A percentile compares a stretch with the other conserved stretches of the same genome.
phyloP scores from a whole-genome alignment of 30 jellyfish, hydroid and myxozoan species.

The Morbakka virulenta region DNA sequence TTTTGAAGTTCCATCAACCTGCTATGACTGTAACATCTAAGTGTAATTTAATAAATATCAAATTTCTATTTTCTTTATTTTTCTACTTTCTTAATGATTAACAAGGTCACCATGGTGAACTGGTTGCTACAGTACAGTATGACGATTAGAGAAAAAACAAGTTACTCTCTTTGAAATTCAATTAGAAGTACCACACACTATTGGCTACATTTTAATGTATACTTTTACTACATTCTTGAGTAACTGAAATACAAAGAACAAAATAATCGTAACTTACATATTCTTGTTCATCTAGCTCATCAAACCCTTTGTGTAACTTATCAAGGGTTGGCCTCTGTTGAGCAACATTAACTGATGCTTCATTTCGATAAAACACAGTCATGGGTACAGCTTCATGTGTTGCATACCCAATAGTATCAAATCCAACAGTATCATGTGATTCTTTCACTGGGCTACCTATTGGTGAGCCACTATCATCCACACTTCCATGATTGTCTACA shows the following conservation, averaged over 20 bases:
- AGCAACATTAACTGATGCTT: constrained; percentile 70
- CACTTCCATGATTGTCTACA: background rate
- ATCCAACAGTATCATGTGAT: constrained; percentile 22
- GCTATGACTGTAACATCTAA: too few relatives aligned
- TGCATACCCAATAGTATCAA: constrained; percentile 79
- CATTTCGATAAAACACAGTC: constrained; percentile 92
- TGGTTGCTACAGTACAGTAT: too few relatives aligned
- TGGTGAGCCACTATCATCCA: background rate
- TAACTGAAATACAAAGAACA: too few relatives aligned
- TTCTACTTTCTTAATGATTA: too few relatives aligned
- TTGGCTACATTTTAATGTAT: too few relatives aligned
- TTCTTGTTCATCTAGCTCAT: constrained; percentile 52
- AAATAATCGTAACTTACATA: constrained; percentile 24
- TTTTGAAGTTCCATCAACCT: constrained; percentile 32
- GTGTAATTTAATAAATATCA: too few relatives aligned
- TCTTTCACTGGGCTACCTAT: background rate
- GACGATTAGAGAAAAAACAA: too few relatives aligned
- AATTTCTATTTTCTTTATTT: too few relatives aligned
- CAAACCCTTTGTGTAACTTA: constrained; percentile 81
- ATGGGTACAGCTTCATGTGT: constrained; percentile 98
- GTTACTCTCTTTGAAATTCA: too few relatives aligned
- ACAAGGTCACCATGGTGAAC: too few relatives aligned
- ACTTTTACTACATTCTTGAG: too few relatives aligned
- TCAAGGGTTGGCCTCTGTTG: constrained; percentile 93
- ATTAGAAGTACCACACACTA: too few relatives aligned